Evolutionary conservation across 2,797 vertebrate genomes (phyloP).

Genomic region (Heliangelus exortis): DNA sequence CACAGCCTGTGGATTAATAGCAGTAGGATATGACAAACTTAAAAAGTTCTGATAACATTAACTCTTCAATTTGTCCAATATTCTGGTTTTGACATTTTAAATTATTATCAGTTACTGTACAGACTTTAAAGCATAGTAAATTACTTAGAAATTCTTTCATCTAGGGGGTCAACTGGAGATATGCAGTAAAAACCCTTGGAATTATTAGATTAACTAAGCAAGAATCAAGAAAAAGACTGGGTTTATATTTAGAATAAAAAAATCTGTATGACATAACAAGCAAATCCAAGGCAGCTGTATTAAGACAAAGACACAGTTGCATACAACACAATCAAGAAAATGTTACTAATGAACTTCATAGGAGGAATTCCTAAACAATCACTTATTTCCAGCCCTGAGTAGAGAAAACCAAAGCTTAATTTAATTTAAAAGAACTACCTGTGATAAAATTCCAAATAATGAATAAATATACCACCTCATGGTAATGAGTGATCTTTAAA

Average conservation of each 20-base stretch:
- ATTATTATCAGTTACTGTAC: not conserved
- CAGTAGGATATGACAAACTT: not conserved
- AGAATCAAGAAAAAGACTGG: not conserved
- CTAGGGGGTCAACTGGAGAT: not conserved
- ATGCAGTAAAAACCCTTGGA: not conserved
- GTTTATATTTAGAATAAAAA: not conserved
- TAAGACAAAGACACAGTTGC: not conserved
- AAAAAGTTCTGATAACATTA: not conserved
- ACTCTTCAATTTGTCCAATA: not conserved
- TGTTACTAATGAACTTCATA: not conserved
- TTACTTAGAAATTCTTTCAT: not conserved
- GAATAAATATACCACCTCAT: not conserved
- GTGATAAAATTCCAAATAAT: not conserved
- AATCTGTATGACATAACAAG: not conserved
- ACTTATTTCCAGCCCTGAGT: not conserved
- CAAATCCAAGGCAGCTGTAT: not conserved
- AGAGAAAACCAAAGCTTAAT: slow-evolving; percentile 8
- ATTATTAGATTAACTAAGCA: not conserved
- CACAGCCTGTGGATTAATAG: not conserved
- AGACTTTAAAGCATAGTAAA: not conserved
- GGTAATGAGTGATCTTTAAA: not conserved
- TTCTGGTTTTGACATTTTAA: not conserved
- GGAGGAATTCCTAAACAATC: not conserved
- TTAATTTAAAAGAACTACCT: not conserved
- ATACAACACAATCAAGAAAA: not conserved